Evolutionary conservation across 2,888 invertebrate genomes (phyloP).

Genomic region (Polydrusus tereticollis): DNA sequence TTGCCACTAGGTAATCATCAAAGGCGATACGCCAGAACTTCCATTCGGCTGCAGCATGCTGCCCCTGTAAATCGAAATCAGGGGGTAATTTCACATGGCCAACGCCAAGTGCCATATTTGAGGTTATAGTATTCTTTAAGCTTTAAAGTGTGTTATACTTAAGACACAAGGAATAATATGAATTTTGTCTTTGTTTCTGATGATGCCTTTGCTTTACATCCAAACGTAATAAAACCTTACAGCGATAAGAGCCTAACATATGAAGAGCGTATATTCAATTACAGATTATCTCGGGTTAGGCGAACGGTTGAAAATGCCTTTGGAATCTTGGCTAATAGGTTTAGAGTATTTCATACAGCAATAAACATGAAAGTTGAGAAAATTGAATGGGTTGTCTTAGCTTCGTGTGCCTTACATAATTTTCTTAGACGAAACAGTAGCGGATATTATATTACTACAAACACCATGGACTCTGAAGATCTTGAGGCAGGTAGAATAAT

Average conservation of each 20-base stretch:
- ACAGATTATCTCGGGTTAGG: slow-evolving; percentile 47
- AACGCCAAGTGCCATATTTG: too few relatives aligned
- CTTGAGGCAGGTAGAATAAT: neutral
- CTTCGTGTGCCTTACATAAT: slow-evolving; percentile 25
- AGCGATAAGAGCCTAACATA: neutral
- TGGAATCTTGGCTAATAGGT: slow-evolving; percentile 39
- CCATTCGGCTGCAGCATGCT: too few relatives aligned
- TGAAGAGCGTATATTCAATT: slow-evolving; percentile 45
- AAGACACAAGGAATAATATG: slow-evolving; percentile 22
- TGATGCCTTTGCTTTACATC: slow-evolving; percentile 52
- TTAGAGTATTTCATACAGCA: slow-evolving; percentile 14
- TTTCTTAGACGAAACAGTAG: slow-evolving; percentile 8
- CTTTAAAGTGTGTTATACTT: too few relatives aligned
- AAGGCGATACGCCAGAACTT: too few relatives aligned
- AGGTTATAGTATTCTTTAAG: too few relatives aligned
- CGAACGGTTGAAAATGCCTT: slow-evolving; percentile 49
- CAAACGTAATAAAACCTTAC: slow-evolving; percentile 51
- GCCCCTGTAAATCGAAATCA: too few relatives aligned
- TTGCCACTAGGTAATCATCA: too few relatives aligned
- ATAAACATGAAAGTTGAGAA: slow-evolving; percentile 14
- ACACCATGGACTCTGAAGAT: neutral
- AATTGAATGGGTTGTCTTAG: slow-evolving; percentile 13
- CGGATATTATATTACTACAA: neutral
- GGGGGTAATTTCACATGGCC: too few relatives aligned
- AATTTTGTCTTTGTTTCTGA: slow-evolving; percentile 54